A percentile compares a stretch with the other conserved stretches of the same genome.
phyloP scores from a whole-genome alignment of 30 jellyfish, hydroid and myxozoan species.

The Morbakka virulenta region DNA sequence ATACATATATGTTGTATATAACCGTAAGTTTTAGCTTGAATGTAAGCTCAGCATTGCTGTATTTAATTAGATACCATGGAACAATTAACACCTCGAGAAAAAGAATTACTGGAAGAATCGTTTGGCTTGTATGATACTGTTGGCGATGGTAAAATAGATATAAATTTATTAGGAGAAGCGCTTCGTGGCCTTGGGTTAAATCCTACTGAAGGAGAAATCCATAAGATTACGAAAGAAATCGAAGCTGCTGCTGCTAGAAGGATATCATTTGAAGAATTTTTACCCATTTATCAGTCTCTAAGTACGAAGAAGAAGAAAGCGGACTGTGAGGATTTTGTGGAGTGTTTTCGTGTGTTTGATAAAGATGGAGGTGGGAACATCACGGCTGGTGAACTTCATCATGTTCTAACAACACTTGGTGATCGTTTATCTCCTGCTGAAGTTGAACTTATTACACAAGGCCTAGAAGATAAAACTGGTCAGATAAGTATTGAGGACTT shows the following conservation, averaged over 20 bases:
- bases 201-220: slow-evolving; percentile 90
- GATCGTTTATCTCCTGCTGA: slow-evolving; percentile 90
- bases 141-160: slow-evolving; percentile 90
- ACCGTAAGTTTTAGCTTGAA: no score
- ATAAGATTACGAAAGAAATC: slow-evolving; percentile 72
- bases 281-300: slow-evolving; percentile 85
- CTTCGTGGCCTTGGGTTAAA: slow-evolving; percentile 96
- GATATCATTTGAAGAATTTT: slow-evolving; percentile 82
- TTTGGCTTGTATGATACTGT: slow-evolving; percentile 84
- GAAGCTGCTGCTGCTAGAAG: slow-evolving; percentile 81
- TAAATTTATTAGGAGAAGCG: slow-evolving; percentile 81
- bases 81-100: slow-evolving; percentile 79
- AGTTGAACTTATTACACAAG: slow-evolving; percentile 78
- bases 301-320: slow-evolving; percentile 64
- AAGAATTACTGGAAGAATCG: slow-evolving; percentile 81
- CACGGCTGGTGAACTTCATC: slow-evolving; percentile 97
- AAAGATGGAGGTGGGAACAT: slow-evolving; percentile 89
- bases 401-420: slow-evolving; percentile 89
- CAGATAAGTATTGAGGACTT: slow-evolving; percentile 85
- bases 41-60: no score
- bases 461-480: slow-evolving; percentile 95
- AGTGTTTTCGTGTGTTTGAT: slow-evolving; percentile 97
- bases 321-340: slow-evolving; percentile 75
- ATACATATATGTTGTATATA: no score
- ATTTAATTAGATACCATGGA: no score